phyloP scores from a whole-genome alignment of 2,888 invertebrate genomes.

The Andrena hattorfiana region DNA sequence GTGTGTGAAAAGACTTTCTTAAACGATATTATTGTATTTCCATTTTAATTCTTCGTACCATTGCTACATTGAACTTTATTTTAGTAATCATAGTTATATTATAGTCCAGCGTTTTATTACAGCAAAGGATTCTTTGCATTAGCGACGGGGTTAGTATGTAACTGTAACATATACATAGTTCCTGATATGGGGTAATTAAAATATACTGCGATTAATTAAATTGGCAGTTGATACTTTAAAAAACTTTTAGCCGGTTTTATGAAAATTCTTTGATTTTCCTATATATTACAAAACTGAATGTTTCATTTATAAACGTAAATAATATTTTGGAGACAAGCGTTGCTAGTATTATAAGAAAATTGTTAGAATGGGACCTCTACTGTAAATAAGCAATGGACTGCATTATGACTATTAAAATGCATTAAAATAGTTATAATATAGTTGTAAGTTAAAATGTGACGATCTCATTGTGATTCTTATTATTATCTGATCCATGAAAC shows the following conservation, averaged over 20 bases:
- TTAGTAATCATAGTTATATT: conserved; percentile 58
- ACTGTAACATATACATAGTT: not conserved
- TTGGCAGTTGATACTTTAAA: conserved; percentile 1
- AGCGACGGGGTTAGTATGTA: not conserved
- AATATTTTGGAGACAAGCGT: conserved; percentile 5
- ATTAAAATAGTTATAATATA: conserved; percentile 73
- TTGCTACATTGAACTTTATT: conserved; percentile 74
- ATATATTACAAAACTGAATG: not conserved
- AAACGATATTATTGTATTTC: conserved; percentile 52
- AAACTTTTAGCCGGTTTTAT: not conserved
- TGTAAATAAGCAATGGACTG: conserved; percentile 77
- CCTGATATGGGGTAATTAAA: not conserved
- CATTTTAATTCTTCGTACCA: conserved; percentile 67
- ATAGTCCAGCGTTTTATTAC: conserved; percentile 74
- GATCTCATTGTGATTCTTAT: conserved; percentile 81
- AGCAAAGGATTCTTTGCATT: conserved; percentile 62
- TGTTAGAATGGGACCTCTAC: conserved; percentile 65
- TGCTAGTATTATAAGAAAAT: conserved; percentile 37
- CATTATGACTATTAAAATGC: conserved; percentile 66
- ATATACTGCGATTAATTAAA: conserved; percentile 13
- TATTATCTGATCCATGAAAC: conserved; percentile 69
- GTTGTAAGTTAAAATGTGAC: conserved; percentile 74
- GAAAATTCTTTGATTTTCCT: conserved; percentile 1
- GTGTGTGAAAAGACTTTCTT: not conserved
- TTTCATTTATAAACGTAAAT: conserved; percentile 6